Conservation (phyloP, 2,888 invertebrate genomes). For the Hofmannophila pseudospretella region DNA sequence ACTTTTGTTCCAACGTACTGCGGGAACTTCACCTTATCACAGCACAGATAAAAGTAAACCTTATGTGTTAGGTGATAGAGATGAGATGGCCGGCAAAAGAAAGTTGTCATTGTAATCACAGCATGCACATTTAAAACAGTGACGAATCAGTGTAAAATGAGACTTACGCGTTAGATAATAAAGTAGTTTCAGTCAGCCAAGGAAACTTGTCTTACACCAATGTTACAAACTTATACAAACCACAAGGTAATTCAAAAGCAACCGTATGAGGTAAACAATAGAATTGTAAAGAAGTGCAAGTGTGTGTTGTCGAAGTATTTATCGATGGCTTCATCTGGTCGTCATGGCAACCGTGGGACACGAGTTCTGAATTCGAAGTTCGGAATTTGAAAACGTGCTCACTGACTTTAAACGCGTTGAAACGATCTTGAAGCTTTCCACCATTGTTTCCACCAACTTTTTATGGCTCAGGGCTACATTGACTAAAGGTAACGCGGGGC, state of each 20-base stretch:
- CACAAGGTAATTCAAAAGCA: too few species aligned
- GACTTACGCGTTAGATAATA: background rate
- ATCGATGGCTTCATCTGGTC: conserved; percentile 21
- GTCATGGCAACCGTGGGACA: conserved; percentile 23
- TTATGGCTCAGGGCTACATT: too few species aligned
- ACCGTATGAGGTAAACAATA: background rate
- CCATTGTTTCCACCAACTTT: too few species aligned
- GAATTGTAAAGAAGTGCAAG: background rate
- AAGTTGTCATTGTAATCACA: background rate
- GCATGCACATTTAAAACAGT: too few species aligned
- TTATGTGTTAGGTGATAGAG: background rate
- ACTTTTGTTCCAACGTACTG: conserved; percentile 3
- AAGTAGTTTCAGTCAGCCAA: background rate
- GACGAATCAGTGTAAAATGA: too few species aligned
- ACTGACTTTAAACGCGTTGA: conserved; percentile 1
- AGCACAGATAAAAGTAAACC: background rate
- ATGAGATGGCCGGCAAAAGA: too few species aligned
- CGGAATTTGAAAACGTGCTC: conserved; percentile 21
- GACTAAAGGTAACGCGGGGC: too few species aligned
- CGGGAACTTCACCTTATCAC: too few species aligned
- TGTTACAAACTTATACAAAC: background rate
- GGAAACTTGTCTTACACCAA: background rate
- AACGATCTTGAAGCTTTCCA: conserved; percentile 10
- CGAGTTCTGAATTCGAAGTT: conserved; percentile 21
- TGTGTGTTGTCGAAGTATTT: background rate